Evolutionary conservation across 2,113 vertebrate genomes (phyloP).

Genomic region (Rattus rattus): DNA sequence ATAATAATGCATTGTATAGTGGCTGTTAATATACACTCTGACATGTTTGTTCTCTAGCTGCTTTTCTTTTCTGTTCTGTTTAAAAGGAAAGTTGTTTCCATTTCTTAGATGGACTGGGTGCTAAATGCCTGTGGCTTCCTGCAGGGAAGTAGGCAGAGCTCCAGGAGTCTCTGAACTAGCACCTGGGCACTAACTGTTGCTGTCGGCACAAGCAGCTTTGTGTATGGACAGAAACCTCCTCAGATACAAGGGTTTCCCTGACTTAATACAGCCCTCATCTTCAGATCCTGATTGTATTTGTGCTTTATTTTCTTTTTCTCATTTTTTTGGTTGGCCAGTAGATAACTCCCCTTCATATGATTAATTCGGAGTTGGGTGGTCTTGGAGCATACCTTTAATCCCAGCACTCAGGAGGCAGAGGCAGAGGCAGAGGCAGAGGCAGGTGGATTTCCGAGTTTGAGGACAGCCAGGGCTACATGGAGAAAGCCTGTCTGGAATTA

Average conservation of each 20-base stretch:
- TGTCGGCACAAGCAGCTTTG: background rate
- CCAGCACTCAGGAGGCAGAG: background rate
- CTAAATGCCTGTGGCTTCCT: background rate
- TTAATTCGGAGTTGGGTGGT: background rate
- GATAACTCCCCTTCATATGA: background rate
- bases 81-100: background rate
- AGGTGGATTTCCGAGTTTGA: background rate
- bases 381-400: background rate
- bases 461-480: background rate
- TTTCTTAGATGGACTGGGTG: background rate
- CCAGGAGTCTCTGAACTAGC: background rate
- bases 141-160: background rate
- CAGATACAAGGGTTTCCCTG: background rate
- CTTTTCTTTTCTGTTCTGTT: background rate
- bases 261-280: background rate
- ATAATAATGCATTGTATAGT: background rate
- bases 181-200: background rate
- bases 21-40: background rate
- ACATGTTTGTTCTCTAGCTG: background rate
- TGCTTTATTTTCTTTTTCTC: background rate
- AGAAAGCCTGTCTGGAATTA: background rate
- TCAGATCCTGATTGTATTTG: background rate
- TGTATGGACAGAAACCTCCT: background rate
- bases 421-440: background rate
- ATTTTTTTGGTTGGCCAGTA: background rate